Evolutionary conservation across 2,888 invertebrate species (phyloP).

Genomic region (Alloscopus bannaensis): DNA sequence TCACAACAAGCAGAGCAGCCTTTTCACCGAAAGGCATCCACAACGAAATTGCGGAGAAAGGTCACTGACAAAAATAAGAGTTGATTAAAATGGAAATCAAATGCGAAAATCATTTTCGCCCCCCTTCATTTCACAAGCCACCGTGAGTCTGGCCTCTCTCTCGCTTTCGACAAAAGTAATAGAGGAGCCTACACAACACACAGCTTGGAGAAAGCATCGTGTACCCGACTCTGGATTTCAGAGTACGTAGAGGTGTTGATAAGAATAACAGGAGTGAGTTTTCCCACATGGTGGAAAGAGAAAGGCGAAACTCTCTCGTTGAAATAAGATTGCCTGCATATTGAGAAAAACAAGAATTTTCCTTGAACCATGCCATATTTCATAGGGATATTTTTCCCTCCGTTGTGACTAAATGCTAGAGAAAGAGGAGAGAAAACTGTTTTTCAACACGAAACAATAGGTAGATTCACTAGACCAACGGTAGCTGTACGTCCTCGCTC

Average conservation of each 20-base stretch:
- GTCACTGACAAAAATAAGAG: conserved; percentile 43
- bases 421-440: too few relatives aligned
- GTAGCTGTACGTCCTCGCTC: too few relatives aligned
- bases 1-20: too few relatives aligned
- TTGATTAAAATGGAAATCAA: conserved; percentile 64
- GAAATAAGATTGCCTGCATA: conserved; percentile 28
- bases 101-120: conserved; percentile 59
- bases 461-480: background rate
- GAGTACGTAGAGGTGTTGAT: conserved; percentile 32
- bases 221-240: background rate
- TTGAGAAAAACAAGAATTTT: conserved; percentile 23
- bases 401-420: too few relatives aligned
- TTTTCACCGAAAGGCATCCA: too few relatives aligned
- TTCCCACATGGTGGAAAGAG: too few relatives aligned
- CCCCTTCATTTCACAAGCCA: conserved; percentile 53
- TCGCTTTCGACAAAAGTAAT: background rate
- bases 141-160: conserved; percentile 32
- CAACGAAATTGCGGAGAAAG: too few relatives aligned
- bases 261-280: too few relatives aligned
- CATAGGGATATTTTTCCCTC: conserved; percentile 6
- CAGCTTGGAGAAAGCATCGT: background rate
- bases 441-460: conserved; percentile 11
- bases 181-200: background rate
- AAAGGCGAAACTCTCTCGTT: conserved; percentile 12
- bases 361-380: conserved; percentile 28